These are phyloP conservation scores for Agelastica alni DNA, from an alignment of 2,888 invertebrate species.

Conservation along the genomic window DNA sequence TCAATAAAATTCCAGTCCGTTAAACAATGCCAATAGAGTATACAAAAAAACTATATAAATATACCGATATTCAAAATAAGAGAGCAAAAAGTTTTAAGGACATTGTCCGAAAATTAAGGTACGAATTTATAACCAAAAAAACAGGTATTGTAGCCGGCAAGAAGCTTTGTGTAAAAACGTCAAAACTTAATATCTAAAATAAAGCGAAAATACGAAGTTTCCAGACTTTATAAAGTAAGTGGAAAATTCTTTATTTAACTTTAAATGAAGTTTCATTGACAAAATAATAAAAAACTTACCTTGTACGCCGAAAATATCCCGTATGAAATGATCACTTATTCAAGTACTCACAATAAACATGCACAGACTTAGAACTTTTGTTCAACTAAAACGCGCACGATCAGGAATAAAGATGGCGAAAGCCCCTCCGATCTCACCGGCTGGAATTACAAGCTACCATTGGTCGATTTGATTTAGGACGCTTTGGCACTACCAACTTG, in stretches of 20 bases:
- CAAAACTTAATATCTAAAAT: neutral
- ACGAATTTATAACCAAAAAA: conserved; percentile 7
- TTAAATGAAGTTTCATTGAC: conserved; percentile 33
- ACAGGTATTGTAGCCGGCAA: conserved; percentile 4
- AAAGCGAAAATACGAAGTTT: neutral
- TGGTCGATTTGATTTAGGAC: conserved; percentile 49
- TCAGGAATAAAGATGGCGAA: conserved; percentile 53
- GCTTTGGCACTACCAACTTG: conserved; percentile 46
- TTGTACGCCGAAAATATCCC: conserved; percentile 41
- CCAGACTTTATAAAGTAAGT: no score
- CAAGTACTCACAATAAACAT: conserved; percentile 39
- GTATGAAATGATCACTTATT: conserved; percentile 43
- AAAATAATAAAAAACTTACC: conserved; percentile 37
- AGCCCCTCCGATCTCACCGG: conserved; percentile 40
- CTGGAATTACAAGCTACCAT: conserved; percentile 41
- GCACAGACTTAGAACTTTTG: conserved; percentile 44
- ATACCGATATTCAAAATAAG: neutral
- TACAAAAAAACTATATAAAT: neutral
- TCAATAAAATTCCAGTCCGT: neutral
- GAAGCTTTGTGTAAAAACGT: conserved; percentile 2
- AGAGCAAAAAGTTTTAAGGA: neutral
- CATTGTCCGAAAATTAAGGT: neutral
- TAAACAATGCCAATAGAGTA: neutral
- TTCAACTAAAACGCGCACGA: conserved; percentile 54
- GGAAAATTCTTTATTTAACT: conserved; percentile 2